Evolutionary conservation across 1,140 invertebrate genomes (phyloP).

Genomic region (Drosophila subpulchrella): DNA sequence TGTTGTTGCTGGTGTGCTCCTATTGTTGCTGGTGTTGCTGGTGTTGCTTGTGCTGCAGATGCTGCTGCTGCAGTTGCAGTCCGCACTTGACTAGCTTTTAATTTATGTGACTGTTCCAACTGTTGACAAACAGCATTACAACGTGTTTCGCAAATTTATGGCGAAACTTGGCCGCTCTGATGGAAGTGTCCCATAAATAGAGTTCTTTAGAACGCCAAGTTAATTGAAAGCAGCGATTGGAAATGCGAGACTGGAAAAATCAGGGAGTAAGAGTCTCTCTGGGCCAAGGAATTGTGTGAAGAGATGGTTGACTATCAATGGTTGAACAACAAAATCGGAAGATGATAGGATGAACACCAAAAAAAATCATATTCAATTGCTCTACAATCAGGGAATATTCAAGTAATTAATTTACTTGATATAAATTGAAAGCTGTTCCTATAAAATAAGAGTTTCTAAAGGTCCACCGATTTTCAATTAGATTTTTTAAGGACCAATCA

Average conservation of each 20-base stretch:
- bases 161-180: constrained; percentile 62
- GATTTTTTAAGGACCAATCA: too few species aligned
- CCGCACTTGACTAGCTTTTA: constrained; percentile 79
- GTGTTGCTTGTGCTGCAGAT: constrained; percentile 26
- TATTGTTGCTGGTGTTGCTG: constrained; percentile 41
- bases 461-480: too few species aligned
- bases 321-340: not conserved
- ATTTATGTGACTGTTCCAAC: constrained; percentile 80
- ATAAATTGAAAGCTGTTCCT: too few species aligned
- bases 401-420: too few species aligned
- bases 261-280: constrained; percentile 12
- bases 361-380: not conserved
- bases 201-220: constrained; percentile 50
- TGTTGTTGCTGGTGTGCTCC: constrained; percentile 34
- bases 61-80: constrained; percentile 51
- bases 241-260: constrained; percentile 19
- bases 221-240: constrained; percentile 51
- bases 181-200: constrained; percentile 74
- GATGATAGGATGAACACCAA: not conserved
- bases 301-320: too few species aligned
- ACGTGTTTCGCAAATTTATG: constrained; percentile 80
- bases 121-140: constrained; percentile 82
- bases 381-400: not conserved
- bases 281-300: not conserved
- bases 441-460: too few species aligned